Base-by-base conservation (phyloP, 2,797 vertebrate genomes). In the Tinamus major region DNA sequence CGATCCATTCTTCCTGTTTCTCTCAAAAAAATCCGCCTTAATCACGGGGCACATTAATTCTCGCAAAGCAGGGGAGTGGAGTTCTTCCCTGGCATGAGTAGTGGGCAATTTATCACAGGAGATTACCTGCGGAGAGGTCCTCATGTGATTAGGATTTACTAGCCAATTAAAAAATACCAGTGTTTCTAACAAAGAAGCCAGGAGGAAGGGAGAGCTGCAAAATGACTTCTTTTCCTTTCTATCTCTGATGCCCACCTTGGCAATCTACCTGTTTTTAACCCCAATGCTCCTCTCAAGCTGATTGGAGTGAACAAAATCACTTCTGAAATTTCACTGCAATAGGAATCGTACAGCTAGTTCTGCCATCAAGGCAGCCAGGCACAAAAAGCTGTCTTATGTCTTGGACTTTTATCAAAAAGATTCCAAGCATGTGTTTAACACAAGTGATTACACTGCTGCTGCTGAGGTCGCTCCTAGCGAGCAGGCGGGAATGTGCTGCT, bases 121-220 rank as follows among this genome's bases (percentile, higher is more conserved):
- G 92, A 92, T 92, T 95, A 81, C 71, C 89, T 74, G 31, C 41
- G 11, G 71, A 55, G 82, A 93, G 71, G 91, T 85, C 85, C 74
- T 93, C 96, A 94, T 86, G 87, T 95, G 95, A 84, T 91, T 72
- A 23, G 89, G 92, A 94, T 96, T 96, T 95, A 91, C 91, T 87
- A 94, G 89, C 62, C 93, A 94, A 95, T 96, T 94, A 95, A 95
- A 91, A 78, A 81, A 89, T 85, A 85, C 72, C 12, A 7, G 89
- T 71, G 42, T 85, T 74, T 89, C 92, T 70, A 91, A 94, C 87
- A 94, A 90, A 94, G 91, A 51, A 82, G 49, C 83, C 67, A 64
- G 37, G 71, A 74, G 91, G 90, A 94, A 96, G 90, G 86, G 94
- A 90, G 61, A 58, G 55, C 44, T 95, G 74, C 74, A 77, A 51